These are phyloP conservation scores for Philaenus spumarius DNA, from an alignment of 1,140 invertebrate species.

Conservation along the genomic window DNA sequence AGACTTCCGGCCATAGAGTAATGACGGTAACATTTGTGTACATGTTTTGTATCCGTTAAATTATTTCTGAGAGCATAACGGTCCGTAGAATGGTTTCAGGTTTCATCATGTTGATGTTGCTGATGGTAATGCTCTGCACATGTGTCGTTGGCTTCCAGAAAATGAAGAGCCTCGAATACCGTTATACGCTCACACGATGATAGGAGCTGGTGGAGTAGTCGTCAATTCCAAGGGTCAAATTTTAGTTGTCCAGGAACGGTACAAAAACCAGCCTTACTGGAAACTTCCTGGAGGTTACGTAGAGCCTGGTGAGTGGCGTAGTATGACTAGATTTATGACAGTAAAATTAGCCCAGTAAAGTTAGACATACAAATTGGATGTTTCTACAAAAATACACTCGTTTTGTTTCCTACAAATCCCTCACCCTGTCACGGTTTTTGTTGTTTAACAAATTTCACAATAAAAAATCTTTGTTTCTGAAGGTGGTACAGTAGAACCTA, in stretches of 20 bases:
- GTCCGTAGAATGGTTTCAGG: constrained; percentile 65
- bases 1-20: too few species aligned
- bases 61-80: constrained; percentile 9
- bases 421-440: too few species aligned
- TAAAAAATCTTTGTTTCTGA: too few species aligned
- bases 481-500: too few species aligned
- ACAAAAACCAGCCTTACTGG: constrained; percentile 56
- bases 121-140: constrained; percentile 60
- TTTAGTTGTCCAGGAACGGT: constrained; percentile 72
- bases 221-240: constrained; percentile 62
- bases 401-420: too few species aligned
- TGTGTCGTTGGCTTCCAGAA: constrained; percentile 62
- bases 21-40: neutral
- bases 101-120: constrained; percentile 76
- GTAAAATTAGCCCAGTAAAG: constrained; percentile 6
- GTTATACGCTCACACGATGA: constrained; percentile 73
- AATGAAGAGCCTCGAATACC: constrained; percentile 62
- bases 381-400: too few species aligned
- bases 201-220: constrained; percentile 83
- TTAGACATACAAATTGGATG: too few species aligned
- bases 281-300: constrained; percentile 90
- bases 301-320: constrained; percentile 56
- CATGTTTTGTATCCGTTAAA: constrained; percentile 10
- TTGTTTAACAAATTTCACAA: too few species aligned
- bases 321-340: constrained; percentile 5